A percentile compares a stretch with the other conserved stretches of the same genome.
Conservation (phyloP, 2,888 invertebrate species). For the Malthinus flaveolus region DNA sequence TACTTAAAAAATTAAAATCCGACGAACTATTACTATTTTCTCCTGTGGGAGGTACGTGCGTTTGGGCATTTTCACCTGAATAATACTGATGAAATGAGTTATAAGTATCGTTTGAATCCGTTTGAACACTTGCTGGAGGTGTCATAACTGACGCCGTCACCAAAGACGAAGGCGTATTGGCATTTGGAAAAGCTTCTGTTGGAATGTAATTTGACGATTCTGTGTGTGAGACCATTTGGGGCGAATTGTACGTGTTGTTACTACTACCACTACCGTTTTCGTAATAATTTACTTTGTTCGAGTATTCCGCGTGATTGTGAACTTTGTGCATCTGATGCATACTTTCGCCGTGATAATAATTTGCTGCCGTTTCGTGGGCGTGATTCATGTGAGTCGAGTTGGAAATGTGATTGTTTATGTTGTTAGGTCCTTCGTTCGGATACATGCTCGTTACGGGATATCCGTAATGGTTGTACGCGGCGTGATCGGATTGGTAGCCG, state of each 20-base stretch:
- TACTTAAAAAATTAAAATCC: conserved; percentile 91
- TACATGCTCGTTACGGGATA: conserved; percentile 48
- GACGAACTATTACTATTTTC: conserved; percentile 92
- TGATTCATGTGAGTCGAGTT: conserved; percentile 42
- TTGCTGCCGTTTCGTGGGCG: conserved; percentile 40
- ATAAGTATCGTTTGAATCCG: conserved; percentile 68
- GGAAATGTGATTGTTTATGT: conserved; percentile 38
- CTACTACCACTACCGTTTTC: conserved; percentile 52
- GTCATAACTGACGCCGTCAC: conserved; percentile 62
- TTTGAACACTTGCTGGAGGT: conserved; percentile 61
- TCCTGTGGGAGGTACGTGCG: conserved; percentile 56
- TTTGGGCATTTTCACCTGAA: conserved; percentile 54
- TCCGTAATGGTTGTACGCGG: conserved; percentile 49
- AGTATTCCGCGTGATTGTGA: conserved; percentile 44
- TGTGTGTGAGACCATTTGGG: conserved; percentile 51
- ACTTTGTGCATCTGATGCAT: conserved; percentile 47
- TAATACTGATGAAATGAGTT: conserved; percentile 75
- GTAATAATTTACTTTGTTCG: conserved; percentile 57
- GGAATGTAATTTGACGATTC: conserved; percentile 57
- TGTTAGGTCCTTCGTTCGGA: conserved; percentile 45
- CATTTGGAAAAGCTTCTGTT: conserved; percentile 55
- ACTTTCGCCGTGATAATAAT: conserved; percentile 49
- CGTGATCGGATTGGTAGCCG: conserved; percentile 47
- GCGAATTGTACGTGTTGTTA: conserved; percentile 50
- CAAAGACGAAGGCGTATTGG: conserved; percentile 54